These are phyloP conservation scores for Labroides dimidiatus DNA, from an alignment of 2,797 vertebrate species.

Conservation along the genomic window DNA sequence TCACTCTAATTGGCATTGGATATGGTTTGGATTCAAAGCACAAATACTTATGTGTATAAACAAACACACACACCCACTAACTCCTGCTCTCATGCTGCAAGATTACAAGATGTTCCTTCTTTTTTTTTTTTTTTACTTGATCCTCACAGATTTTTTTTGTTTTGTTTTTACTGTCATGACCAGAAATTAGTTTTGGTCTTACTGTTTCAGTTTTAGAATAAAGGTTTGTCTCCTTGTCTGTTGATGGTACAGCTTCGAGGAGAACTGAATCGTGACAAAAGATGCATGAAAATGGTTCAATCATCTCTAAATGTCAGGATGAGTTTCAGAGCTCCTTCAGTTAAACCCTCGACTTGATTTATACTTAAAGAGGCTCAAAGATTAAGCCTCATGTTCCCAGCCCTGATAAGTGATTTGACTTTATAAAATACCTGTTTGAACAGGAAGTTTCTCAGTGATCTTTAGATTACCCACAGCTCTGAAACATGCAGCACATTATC, in stretches of 20 bases:
- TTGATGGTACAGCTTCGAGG: slow-evolving; percentile 9
- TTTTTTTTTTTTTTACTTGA: no score
- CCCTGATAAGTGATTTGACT: not conserved
- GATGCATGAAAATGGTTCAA: no score
- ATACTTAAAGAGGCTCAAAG: not conserved
- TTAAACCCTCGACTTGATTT: not conserved
- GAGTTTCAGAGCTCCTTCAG: slow-evolving; percentile 14
- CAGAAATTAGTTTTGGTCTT: slow-evolving; percentile 9
- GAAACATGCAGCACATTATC: not conserved
- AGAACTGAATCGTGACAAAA: not conserved
- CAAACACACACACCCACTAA: slow-evolving; percentile 16
- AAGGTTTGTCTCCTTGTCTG: slow-evolving; percentile 4
- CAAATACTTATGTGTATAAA: slow-evolving; percentile 38
- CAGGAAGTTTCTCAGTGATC: not conserved
- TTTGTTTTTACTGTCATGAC: not conserved
- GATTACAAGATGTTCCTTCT: slow-evolving; percentile 26
- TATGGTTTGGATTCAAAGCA: slow-evolving; percentile 47
- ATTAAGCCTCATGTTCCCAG: not conserved
- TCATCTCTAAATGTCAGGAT: slow-evolving; percentile 23
- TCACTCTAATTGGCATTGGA: slow-evolving; percentile 57
- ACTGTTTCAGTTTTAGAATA: not conserved
- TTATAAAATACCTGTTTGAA: not conserved
- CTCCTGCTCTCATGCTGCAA: slow-evolving; percentile 7
- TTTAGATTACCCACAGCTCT: not conserved
- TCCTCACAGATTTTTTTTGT: no score